phyloP scores from a whole-genome alignment of 2,797 vertebrate genomes.

The Paedocypris micromegethes region DNA sequence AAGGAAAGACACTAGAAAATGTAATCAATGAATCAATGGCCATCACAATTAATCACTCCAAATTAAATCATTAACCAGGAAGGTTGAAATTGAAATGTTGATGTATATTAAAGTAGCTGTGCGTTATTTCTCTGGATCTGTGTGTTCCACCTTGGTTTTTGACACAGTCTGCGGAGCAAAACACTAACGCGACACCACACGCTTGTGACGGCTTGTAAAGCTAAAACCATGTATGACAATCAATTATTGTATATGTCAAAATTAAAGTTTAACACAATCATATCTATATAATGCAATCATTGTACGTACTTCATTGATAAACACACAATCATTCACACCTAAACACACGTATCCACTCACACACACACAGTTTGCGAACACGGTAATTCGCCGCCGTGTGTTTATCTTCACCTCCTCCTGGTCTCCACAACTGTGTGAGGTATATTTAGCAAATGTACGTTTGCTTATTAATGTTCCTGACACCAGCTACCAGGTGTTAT shows the following conservation, averaged over 20 bases:
- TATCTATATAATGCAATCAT: too few relatives aligned
- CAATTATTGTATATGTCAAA: too few relatives aligned
- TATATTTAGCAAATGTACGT: slow-evolving; percentile 41
- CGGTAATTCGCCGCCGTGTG: slow-evolving; percentile 19
- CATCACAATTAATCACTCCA: too few relatives aligned
- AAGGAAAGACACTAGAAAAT: too few relatives aligned
- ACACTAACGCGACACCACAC: slow-evolving; percentile 5
- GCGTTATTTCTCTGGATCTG: slow-evolving; percentile 29
- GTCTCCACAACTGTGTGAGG: slow-evolving; percentile 28
- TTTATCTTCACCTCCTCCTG: slow-evolving; percentile 26
- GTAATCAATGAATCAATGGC: too few relatives aligned
- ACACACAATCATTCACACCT: slow-evolving; percentile 9
- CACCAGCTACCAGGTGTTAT: slow-evolving; percentile 28
- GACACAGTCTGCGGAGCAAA: slow-evolving; percentile 19
- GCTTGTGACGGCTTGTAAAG: slow-evolving; percentile 34
- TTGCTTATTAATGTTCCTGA: slow-evolving; percentile 42
- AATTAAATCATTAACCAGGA: too few relatives aligned
- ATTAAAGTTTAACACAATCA: too few relatives aligned
- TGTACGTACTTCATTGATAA: not conserved
- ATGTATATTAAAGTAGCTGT: not conserved
- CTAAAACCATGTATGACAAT: not conserved
- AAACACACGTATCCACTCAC: slow-evolving; percentile 20
- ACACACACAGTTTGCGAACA: not conserved
- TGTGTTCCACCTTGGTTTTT: slow-evolving; percentile 28
- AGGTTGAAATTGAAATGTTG: not conserved